A percentile compares a stretch with the other conserved stretches of the same genome.
Evolutionary conservation across 2,113 vertebrate genomes (phyloP).

Genomic region (Eclectus roratus): DNA sequence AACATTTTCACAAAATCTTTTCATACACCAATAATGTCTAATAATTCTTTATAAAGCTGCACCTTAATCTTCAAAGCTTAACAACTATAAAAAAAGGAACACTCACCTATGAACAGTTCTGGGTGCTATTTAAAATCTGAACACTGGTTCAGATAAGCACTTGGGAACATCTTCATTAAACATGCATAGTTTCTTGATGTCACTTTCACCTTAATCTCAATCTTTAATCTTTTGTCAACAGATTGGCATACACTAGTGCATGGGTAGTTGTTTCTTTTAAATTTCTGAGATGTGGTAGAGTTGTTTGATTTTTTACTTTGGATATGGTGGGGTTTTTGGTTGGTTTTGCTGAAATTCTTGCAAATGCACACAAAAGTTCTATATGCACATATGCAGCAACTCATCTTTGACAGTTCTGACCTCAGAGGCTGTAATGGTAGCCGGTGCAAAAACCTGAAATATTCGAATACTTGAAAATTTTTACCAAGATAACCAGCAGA

Average conservation of each 20-base stretch:
- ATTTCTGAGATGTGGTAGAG: too few relatives aligned
- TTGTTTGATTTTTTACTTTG: not conserved
- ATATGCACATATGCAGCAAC: not conserved
- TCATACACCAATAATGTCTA: not conserved
- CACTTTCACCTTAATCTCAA: not conserved
- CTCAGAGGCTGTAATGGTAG: not conserved
- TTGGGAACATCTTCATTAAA: not conserved
- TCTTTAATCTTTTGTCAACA: not conserved
- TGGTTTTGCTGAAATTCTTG: not conserved
- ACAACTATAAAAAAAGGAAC: not conserved
- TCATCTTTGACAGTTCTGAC: not conserved
- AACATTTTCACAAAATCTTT: conserved; percentile 63
- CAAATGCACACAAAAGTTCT: not conserved
- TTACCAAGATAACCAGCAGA: not conserved
- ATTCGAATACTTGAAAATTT: not conserved
- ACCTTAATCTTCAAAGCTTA: not conserved
- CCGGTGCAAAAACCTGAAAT: not conserved
- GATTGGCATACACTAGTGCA: not conserved
- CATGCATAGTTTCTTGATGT: not conserved
- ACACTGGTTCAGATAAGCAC: not conserved
- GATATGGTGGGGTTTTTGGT: not conserved
- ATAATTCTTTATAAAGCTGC: not conserved
- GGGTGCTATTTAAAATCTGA: not conserved
- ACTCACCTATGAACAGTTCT: not conserved
- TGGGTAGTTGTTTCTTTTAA: not conserved